Evolutionary conservation across 2,113 vertebrate species (phyloP).

Genomic region (Corythornis cristatus): DNA sequence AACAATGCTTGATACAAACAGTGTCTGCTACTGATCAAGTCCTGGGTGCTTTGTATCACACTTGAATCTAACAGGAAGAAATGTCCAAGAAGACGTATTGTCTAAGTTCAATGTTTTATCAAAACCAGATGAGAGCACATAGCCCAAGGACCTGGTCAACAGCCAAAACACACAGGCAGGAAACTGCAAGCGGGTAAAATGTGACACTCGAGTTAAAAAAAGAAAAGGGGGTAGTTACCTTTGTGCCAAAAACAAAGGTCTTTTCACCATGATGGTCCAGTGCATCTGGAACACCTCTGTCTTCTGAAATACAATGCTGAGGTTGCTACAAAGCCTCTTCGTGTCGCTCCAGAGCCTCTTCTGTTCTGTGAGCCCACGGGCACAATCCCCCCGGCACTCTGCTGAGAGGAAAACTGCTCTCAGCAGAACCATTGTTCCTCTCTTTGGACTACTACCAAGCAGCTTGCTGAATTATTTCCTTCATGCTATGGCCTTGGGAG

Average conservation of each 20-base stretch:
- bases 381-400: not conserved
- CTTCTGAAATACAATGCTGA: not conserved
- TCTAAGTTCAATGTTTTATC: conserved; percentile 62
- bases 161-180: conserved; percentile 70
- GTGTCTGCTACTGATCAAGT: conserved; percentile 64
- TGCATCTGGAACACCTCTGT: not conserved
- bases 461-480: not conserved
- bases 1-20: conserved; percentile 20
- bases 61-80: conserved; percentile 67
- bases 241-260: not conserved
- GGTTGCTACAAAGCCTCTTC: not conserved
- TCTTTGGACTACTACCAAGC: not conserved
- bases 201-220: conserved; percentile 34
- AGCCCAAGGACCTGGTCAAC: conserved; percentile 31
- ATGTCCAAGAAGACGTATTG: conserved; percentile 65
- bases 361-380: not conserved
- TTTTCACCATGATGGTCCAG: not conserved
- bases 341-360: not conserved
- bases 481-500: not conserved
- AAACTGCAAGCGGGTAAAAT: conserved; percentile 68
- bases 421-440: not conserved
- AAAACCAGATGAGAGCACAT: conserved; percentile 66
- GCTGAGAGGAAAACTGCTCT: not conserved
- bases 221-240: not conserved
- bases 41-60: conserved; percentile 48